Evolutionary conservation across 92 coral and sea anemone genomes (phyloP).

Genomic region (Ricordea florida): DNA sequence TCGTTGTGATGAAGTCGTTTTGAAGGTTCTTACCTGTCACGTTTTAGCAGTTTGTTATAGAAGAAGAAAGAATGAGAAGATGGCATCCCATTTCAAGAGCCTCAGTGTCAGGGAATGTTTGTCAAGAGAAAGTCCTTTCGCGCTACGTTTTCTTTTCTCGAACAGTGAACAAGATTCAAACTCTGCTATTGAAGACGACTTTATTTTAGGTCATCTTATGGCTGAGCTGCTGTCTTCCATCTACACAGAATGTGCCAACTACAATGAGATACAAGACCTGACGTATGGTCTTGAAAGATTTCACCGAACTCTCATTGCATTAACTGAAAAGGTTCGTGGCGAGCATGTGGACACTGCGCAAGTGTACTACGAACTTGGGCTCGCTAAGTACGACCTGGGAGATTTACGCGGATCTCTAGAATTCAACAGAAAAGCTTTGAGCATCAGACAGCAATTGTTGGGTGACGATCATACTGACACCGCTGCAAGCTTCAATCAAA

Average conservation of each 20-base stretch:
- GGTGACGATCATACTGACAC: neutral
- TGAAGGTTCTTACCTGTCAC: neutral
- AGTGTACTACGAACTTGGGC: neutral
- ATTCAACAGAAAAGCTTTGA: neutral
- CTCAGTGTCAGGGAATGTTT: neutral
- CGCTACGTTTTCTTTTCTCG: neutral
- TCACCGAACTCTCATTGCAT: neutral
- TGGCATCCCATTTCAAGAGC: neutral
- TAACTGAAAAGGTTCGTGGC: neutral
- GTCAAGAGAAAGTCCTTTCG: neutral
- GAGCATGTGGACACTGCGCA: neutral
- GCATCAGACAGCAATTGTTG: neutral
- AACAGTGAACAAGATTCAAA: neutral
- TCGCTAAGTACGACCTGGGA: neutral
- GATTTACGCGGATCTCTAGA: neutral
- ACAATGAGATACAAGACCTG: neutral
- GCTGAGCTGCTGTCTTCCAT: too few relatives aligned
- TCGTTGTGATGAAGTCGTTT: neutral
- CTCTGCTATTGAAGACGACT: too few relatives aligned
- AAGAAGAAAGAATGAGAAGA: neutral
- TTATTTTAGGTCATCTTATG: too few relatives aligned
- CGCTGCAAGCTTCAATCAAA: neutral
- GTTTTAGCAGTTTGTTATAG: slow-evolving; percentile 10
- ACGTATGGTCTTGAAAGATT: neutral
- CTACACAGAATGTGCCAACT: too few relatives aligned